Conservation (phyloP, 2,888 invertebrate species). For the Saturnia japonica region DNA sequence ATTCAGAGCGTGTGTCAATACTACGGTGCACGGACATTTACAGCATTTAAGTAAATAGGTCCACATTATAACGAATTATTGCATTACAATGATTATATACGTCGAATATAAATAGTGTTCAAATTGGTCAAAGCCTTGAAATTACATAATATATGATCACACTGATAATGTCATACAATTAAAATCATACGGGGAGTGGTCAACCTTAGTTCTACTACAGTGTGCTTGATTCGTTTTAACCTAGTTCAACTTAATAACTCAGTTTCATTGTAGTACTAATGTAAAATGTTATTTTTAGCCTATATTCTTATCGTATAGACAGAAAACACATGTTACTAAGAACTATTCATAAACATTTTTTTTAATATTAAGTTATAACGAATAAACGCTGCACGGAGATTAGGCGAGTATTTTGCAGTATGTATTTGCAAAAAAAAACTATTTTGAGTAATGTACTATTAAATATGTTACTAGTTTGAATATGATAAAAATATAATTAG, state of each 20-base stretch:
- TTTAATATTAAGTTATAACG: too few species aligned
- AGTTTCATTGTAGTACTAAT: background rate
- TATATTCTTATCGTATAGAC: constrained; percentile 4
- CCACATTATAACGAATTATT: background rate
- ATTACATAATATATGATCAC: background rate
- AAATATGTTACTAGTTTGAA: background rate
- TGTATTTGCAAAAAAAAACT: background rate
- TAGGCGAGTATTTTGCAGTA: too few species aligned
- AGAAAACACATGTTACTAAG: constrained; percentile 16
- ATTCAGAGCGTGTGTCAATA: background rate
- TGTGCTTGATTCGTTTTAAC: background rate
- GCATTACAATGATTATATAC: background rate
- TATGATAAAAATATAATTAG: too few species aligned
- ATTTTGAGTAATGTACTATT: background rate
- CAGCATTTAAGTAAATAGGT: background rate
- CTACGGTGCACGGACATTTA: background rate
- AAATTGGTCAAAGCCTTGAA: background rate
- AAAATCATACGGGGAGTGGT: constrained; percentile 6
- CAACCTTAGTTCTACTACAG: background rate
- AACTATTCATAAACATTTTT: background rate
- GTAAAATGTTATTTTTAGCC: constrained; percentile 8
- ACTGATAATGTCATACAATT: constrained; percentile 9
- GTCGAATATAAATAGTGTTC: background rate
- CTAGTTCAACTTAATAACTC: background rate
- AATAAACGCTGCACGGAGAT: too few species aligned